Evolutionary conservation across 2,888 invertebrate genomes (phyloP).

Genomic region (Ectemnius lituratus): DNA sequence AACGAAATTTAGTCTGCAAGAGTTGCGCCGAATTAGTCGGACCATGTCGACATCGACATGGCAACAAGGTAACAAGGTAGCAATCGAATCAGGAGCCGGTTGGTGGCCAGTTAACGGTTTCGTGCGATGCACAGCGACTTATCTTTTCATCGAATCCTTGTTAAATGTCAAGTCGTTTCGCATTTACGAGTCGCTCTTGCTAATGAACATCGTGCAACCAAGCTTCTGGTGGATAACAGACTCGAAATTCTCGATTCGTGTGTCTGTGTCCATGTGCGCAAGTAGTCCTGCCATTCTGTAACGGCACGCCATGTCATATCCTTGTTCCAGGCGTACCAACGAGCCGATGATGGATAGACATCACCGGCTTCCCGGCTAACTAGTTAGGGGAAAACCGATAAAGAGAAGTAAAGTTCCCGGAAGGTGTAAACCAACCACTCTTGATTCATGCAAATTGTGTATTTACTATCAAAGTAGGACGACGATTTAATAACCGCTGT

Average conservation of each 20-base stretch:
- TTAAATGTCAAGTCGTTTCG: slow-evolving; percentile 64
- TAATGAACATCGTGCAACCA: slow-evolving; percentile 60
- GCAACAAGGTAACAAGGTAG: slow-evolving; percentile 11
- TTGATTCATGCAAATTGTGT: slow-evolving; percentile 7
- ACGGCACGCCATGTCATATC: slow-evolving; percentile 47
- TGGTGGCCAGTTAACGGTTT: slow-evolving; percentile 52
- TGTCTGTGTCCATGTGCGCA: slow-evolving; percentile 2
- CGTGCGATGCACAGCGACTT: slow-evolving; percentile 55
- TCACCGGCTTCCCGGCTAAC: slow-evolving; percentile 32
- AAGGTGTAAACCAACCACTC: not conserved
- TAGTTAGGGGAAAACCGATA: slow-evolving; percentile 14
- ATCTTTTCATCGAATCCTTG: slow-evolving; percentile 63
- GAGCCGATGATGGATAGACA: slow-evolving; percentile 46
- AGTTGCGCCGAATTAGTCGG: too few relatives aligned
- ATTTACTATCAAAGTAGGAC: not conserved
- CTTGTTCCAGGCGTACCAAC: slow-evolving; percentile 15
- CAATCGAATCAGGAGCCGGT: slow-evolving; percentile 17
- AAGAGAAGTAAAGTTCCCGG: not conserved
- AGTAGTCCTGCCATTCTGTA: slow-evolving; percentile 24
- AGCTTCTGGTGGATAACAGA: slow-evolving; percentile 34
- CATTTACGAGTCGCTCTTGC: slow-evolving; percentile 56
- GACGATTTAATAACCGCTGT: not conserved
- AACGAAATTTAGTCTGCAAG: too few relatives aligned
- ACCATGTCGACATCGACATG: slow-evolving; percentile 26
- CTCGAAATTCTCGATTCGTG: slow-evolving; percentile 12